Conservation (phyloP, 2,888 invertebrate genomes). For the Microplitis deprimator region DNA sequence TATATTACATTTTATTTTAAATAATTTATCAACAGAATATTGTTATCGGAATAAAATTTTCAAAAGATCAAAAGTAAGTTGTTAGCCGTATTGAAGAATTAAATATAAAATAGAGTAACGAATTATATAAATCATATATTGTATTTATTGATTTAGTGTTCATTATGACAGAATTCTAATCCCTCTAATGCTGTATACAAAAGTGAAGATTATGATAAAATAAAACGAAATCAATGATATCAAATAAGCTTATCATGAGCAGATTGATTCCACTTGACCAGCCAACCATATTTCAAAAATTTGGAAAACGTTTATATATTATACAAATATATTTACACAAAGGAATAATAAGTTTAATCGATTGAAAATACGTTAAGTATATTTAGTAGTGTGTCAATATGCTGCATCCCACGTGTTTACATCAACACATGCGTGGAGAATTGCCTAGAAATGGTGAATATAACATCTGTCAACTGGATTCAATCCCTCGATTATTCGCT, state of each 20-base stretch:
- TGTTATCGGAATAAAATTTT: too few relatives aligned
- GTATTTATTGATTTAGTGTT: background rate
- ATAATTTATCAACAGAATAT: too few relatives aligned
- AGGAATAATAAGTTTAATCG: conserved; percentile 9
- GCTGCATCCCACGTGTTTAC: conserved; percentile 16
- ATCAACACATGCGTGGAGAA: conserved; percentile 62
- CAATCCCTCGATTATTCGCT: conserved; percentile 45
- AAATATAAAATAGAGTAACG: background rate
- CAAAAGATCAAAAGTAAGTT: background rate
- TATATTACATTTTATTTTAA: too few relatives aligned
- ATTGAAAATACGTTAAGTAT: conserved; percentile 17
- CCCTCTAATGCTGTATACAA: background rate
- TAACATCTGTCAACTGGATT: conserved; percentile 59
- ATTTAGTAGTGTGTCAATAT: conserved; percentile 7
- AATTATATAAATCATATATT: background rate
- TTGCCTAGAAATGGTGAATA: conserved; percentile 51
- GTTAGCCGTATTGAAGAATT: background rate
- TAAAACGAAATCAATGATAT: background rate
- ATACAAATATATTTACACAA: background rate
- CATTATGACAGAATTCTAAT: background rate
- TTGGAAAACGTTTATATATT: background rate
- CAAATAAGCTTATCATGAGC: background rate
- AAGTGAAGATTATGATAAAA: background rate
- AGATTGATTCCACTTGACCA: background rate
- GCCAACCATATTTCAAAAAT: background rate